Percentiles rank a stretch among this genome's conserved stretches.
These are phyloP conservation scores for Platyscapa corneri DNA, from an alignment of 1,140 invertebrate genomes.

Conservation along the genomic window DNA sequence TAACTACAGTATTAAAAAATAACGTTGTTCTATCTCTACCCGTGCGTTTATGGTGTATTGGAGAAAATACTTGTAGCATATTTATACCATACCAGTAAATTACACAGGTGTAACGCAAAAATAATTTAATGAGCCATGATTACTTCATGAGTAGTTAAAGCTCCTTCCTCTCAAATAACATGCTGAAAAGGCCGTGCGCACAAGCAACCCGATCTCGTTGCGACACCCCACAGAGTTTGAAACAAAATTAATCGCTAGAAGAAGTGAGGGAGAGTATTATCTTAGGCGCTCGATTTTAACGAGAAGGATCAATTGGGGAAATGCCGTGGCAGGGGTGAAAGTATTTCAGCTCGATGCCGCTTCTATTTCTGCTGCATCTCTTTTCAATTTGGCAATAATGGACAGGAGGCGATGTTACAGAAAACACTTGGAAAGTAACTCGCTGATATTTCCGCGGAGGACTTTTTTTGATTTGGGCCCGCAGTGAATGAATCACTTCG, in stretches of 20 bases:
- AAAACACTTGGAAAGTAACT: conserved; percentile 11
- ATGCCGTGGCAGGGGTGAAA: conserved; percentile 1
- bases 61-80: too few relatives aligned
- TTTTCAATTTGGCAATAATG: conserved; percentile 11
- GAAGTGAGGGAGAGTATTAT: conserved; percentile 14
- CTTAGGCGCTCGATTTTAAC: conserved; percentile 5
- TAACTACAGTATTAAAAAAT: too few relatives aligned
- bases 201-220: not conserved
- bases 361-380: not conserved
- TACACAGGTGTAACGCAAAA: not conserved
- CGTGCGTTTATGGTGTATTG: too few relatives aligned
- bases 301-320: conserved; percentile 1
- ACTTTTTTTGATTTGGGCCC: not conserved
- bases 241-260: conserved; percentile 2
- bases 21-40: too few relatives aligned
- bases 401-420: conserved; percentile 1
- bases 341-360: not conserved
- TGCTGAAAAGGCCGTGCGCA: not conserved
- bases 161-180: not conserved
- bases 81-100: not conserved
- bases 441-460: not conserved
- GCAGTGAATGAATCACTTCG: not conserved
- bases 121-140: not conserved
- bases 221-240: not conserved
- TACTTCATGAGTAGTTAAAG: not conserved